Evolutionary conservation across 2,797 vertebrate genomes (phyloP).

Genomic region (Mus spretus): DNA sequence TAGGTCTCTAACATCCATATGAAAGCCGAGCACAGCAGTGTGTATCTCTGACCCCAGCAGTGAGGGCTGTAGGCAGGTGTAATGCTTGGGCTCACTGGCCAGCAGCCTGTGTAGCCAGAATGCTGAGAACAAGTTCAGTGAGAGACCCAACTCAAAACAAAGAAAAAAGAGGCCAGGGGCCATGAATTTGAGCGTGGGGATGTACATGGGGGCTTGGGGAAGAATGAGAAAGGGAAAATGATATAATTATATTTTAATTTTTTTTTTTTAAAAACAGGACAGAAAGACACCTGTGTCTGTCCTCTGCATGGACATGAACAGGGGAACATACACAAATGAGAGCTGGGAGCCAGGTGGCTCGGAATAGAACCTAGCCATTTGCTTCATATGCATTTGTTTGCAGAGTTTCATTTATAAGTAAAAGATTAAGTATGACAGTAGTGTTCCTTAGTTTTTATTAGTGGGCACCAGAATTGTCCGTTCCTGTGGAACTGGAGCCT

Average conservation of each 20-base stretch:
- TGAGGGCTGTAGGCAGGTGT: not conserved
- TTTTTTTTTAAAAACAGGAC: too few relatives aligned
- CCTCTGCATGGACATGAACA: not conserved
- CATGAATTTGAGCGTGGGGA: not conserved
- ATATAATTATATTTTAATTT: not conserved
- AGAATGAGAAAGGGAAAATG: not conserved
- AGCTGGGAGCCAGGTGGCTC: not conserved
- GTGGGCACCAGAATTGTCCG: not conserved
- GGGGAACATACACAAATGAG: not conserved
- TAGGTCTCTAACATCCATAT: not conserved
- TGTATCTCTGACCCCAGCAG: not conserved
- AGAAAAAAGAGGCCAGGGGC: too few relatives aligned
- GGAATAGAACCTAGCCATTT: conserved; percentile 11
- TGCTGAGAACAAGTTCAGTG: not conserved
- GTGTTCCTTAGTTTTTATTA: conserved; percentile 6
- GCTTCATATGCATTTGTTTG: conserved; percentile 11
- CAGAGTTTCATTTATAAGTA: conserved; percentile 27
- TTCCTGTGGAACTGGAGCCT: not conserved
- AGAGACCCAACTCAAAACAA: not conserved
- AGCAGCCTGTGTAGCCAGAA: not conserved
- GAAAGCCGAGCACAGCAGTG: not conserved
- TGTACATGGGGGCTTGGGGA: not conserved
- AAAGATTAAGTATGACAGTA: conserved; percentile 24
- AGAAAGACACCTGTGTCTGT: not conserved
- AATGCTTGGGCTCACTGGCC: not conserved